Evolutionary conservation across 2,113 vertebrate species (phyloP).

Genomic region (Amazona guildingii): DNA sequence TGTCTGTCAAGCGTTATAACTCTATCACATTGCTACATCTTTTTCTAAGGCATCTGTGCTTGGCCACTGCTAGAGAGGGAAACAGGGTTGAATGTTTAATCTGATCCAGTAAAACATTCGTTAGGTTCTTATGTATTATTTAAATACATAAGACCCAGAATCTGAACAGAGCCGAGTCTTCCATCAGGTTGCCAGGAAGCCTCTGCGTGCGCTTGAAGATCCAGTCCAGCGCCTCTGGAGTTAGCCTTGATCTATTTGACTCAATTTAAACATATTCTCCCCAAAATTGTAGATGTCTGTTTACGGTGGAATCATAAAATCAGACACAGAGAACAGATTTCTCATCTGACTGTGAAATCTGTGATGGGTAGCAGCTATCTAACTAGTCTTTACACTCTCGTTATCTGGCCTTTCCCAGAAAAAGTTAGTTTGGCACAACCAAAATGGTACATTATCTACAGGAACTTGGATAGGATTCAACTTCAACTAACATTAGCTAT

Average conservation of each 20-base stretch:
- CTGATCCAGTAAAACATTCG: not conserved
- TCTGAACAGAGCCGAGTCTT: not conserved
- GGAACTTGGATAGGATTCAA: not conserved
- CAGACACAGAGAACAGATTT: not conserved
- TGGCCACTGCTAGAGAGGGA: not conserved
- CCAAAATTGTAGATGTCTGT: not conserved
- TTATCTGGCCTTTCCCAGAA: not conserved
- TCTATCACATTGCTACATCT: not conserved
- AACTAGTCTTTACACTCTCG: not conserved
- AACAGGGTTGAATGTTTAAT: not conserved
- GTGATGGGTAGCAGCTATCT: not conserved
- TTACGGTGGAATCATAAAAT: not conserved
- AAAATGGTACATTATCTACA: not conserved
- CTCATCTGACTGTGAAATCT: not conserved
- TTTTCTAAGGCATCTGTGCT: not conserved
- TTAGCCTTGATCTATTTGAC: not conserved
- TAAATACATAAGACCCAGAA: not conserved
- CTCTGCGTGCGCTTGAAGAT: not conserved
- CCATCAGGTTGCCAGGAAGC: rapidly evolving
- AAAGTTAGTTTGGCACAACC: not conserved
- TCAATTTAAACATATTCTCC: not conserved
- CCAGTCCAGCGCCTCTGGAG: not conserved
- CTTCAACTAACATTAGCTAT: not conserved
- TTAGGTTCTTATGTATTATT: not conserved
- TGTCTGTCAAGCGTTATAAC: not conserved